A percentile compares a stretch with the other conserved stretches of the same genome.
Evolutionary conservation across 2,113 vertebrate species (phyloP).

Genomic region (Mustela lutreola): DNA sequence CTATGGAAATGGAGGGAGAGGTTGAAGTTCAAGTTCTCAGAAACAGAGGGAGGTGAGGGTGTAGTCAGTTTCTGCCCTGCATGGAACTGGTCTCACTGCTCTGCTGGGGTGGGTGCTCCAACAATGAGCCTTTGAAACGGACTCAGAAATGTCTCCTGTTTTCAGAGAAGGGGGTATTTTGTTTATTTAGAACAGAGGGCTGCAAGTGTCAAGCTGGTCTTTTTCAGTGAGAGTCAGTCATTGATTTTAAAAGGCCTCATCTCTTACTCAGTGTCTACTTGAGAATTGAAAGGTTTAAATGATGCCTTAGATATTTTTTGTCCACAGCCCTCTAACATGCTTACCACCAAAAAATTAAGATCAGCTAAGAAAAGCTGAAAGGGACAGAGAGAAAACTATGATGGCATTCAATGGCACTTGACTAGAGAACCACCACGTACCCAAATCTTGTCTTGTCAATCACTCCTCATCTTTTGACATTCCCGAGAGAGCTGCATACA

Average conservation of each 20-base stretch:
- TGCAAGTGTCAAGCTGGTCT: background rate
- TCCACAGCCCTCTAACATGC: background rate
- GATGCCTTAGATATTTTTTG: constrained; percentile 23
- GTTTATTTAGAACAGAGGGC: background rate
- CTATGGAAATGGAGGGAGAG: background rate
- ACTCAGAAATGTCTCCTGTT: background rate
- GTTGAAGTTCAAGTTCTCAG: background rate
- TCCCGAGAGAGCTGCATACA: background rate
- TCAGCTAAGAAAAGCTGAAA: background rate
- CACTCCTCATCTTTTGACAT: background rate
- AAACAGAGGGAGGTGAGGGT: background rate
- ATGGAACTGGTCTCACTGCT: background rate
- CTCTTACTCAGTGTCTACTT: background rate
- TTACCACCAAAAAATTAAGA: background rate
- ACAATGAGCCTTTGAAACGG: background rate
- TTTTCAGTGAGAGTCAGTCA: background rate
- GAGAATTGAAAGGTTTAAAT: constrained; percentile 8
- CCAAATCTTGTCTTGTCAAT: constrained; percentile 14
- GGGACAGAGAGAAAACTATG: background rate
- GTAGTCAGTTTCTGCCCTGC: background rate
- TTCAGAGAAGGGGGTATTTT: background rate
- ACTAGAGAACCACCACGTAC: background rate
- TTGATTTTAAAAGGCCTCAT: constrained; percentile 41
- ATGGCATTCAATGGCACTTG: background rate
- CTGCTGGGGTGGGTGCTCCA: background rate